Evolutionary conservation across 2,888 invertebrate species (phyloP), one percentile per base, ranked within the genome.

Genomic region (Yponomeuta malinellus): DNA sequence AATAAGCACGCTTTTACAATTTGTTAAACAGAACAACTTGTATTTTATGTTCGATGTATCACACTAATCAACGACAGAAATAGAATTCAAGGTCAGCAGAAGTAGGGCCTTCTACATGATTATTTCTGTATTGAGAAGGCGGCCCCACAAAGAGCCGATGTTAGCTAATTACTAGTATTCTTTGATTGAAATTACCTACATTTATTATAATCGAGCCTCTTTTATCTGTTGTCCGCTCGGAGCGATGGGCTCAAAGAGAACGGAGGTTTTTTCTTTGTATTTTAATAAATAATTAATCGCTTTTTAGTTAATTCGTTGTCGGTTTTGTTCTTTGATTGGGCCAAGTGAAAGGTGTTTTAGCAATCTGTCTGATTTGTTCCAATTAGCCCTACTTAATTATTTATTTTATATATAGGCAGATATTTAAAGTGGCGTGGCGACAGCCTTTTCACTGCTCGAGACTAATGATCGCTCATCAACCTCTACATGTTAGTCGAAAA

Each of bases 161-260:
- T 86, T 88, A 84, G 86, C 83, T 90, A 91, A 91, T 90, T 90
- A 90, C 89, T 79, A 79, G 82, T 84, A 89, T 89, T 90, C 88
- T 91, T 89, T 90, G 89, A 91, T 90, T 89, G 89, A 88, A 91
- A 90, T 89, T 89, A 87, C 81, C 83, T 83, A 86, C 86, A 87
- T 89, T 88, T 85, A 84, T 88, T 87, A 87, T 88, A 88, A 70
- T 85, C 23, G 85, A 83, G 84, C 85, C 84, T 88, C 86, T 88
- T 86, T 85, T 84, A 82, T 83, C 81, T 78, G 78, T 76, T 79
- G 79, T 77, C 79, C 79, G 86, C 87, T 81, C 73, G 76, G 76
- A 79, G 88, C 83, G 75, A 80, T 65, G 29, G 29, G 83, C 78
- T 75, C 78, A 77, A 77, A 76, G 78, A 81, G 70, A 63, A 69